Percentiles rank a stretch among this genome's conserved stretches.
Evolutionary conservation across 2,113 vertebrate species (phyloP).

Genomic region (Cebus imitator): DNA sequence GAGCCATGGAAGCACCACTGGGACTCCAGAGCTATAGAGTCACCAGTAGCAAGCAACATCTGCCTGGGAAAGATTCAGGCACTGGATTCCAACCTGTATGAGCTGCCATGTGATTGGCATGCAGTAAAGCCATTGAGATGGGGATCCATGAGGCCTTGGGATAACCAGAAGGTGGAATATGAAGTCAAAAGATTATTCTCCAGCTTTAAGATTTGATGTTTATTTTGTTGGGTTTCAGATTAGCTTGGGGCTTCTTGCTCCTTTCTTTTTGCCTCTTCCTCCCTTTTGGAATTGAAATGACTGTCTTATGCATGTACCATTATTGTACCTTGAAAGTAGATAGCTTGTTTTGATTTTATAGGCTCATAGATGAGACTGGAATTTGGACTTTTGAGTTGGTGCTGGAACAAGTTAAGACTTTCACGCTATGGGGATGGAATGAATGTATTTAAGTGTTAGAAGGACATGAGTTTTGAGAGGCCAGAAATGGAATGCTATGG

Average conservation of each 20-base stretch:
- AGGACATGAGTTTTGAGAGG: not conserved
- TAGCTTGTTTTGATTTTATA: constrained; percentile 6
- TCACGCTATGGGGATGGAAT: not conserved
- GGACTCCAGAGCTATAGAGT: not conserved
- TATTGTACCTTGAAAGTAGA: not conserved
- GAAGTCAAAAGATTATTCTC: not conserved
- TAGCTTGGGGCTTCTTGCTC: not conserved
- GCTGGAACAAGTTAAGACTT: not conserved
- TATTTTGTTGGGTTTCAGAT: not conserved
- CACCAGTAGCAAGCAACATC: not conserved
- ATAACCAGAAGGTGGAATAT: not conserved
- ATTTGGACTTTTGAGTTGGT: not conserved
- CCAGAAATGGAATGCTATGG: not conserved
- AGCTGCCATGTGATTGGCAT: not conserved
- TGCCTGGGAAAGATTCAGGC: not conserved
- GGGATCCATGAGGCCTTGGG: not conserved
- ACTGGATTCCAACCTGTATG: not conserved
- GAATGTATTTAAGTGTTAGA: not conserved
- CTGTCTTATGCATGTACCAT: not conserved
- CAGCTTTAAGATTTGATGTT: not conserved
- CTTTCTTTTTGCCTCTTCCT: not conserved
- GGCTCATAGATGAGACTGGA: not conserved
- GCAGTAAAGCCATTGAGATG: not conserved
- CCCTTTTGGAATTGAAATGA: not conserved
- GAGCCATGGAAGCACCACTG: not conserved